Evolutionary conservation across 2,113 vertebrate species (phyloP), one percentile per base, ranked within the genome.

Genomic region (Toxotes jaculatrix): DNA sequence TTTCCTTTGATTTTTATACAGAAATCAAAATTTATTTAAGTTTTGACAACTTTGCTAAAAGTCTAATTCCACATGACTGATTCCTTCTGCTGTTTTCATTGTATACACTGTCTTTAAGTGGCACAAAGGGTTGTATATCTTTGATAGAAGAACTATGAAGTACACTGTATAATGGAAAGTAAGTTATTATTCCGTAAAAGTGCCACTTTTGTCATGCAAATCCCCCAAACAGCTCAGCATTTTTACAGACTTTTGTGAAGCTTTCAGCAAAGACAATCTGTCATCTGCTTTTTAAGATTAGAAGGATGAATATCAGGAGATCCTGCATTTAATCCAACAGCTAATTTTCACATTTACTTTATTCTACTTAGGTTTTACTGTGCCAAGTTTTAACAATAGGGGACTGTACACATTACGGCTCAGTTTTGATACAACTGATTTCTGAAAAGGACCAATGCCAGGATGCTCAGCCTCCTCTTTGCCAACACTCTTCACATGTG

Each of bases 401-500:
- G 34, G 21, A 43, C 62, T 38, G 9, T 31, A 36, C 49, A 72
- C 57, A 72, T 64, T 34, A 66, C 76, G 82, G 56, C 66, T 67
- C 64, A 59, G 78, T 63, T 84, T 70, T 74, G 47, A 31, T 40
- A 42, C 69, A 38, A 74, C n/a, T 84, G 76, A 87, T 88, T 67
- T 59, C 32, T 71, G 49, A 70, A 76, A 38, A 60, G 59, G 62
- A 77, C n/a, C 66, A 7, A n/a, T 13, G 43, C 69, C 83, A 85
- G 73, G 77, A 74, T 71, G 71, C 78, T 69, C 32, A 4, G 19
- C 60, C 27, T 69, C 31, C 64, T 78, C 69, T 68, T 72, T 64
- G 77, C 38, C 19, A 23, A 3, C 42, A 14, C 62, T 69, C 69
- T 77, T 74, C 63, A 66, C 84, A 68, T 74, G 75, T 23, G 49